Percentiles rank a stretch among this genome's conserved stretches.
These are phyloP conservation scores for Plecturocebus donacophilus DNA, from an alignment of 2,113 vertebrate genomes.

Conservation along the genomic window DNA sequence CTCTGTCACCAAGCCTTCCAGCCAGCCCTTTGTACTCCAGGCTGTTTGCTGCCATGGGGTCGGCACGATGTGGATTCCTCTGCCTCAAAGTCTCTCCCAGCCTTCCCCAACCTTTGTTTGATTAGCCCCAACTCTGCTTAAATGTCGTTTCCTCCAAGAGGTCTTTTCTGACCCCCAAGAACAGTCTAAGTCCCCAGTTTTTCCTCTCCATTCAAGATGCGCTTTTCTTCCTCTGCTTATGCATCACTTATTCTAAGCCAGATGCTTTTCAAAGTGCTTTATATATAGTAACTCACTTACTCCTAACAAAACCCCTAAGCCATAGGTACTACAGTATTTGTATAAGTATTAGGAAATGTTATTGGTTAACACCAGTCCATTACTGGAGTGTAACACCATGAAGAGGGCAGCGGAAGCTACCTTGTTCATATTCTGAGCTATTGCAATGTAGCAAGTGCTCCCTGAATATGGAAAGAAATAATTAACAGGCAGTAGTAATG, in stretches of 20 bases:
- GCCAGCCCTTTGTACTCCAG: fast-evolving
- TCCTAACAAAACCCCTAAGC: neutral
- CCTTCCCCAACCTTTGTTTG: neutral
- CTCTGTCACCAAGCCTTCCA: fast-evolving
- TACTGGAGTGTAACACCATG: neutral
- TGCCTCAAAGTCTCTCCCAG: too few relatives aligned
- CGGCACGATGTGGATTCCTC: neutral
- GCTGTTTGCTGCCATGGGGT: neutral
- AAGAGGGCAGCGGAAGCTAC: neutral
- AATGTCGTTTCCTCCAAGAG: neutral
- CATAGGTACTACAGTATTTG: fast-evolving
- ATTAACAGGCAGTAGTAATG: neutral
- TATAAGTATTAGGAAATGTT: neutral
- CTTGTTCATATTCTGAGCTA: neutral
- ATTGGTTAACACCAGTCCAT: neutral
- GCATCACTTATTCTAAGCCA: neutral
- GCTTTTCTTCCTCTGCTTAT: neutral
- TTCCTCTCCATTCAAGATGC: neutral
- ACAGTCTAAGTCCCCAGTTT: neutral
- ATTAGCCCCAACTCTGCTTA: fast-evolving
- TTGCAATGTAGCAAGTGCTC: neutral
- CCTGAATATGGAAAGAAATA: neutral
- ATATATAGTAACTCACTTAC: neutral
- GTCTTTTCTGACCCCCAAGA: neutral
- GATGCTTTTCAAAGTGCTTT: neutral